Evolutionary conservation across 2,113 vertebrate genomes (phyloP).

Genomic region (Bos indicus): DNA sequence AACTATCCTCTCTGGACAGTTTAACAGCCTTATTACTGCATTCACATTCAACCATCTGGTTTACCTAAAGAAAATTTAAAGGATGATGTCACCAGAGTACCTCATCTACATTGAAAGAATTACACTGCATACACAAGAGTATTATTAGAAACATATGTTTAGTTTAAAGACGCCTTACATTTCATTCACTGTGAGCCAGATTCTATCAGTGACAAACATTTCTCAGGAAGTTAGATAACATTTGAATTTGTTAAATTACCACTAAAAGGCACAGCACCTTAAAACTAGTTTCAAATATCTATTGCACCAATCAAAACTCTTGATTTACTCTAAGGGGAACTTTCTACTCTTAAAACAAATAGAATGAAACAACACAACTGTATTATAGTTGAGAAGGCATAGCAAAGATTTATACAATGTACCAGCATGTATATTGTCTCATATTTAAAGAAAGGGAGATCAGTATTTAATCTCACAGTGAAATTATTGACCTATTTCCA

Average conservation of each 20-base stretch:
- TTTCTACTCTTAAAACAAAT: background rate
- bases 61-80: slow-evolving; percentile 70
- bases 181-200: slow-evolving; percentile 54
- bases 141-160: slow-evolving; percentile 76
- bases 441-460: background rate
- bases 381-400: background rate
- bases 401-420: background rate
- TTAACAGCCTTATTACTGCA: slow-evolving; percentile 45
- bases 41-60: slow-evolving; percentile 56
- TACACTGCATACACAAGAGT: slow-evolving; percentile 30
- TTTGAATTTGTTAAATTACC: slow-evolving; percentile 51
- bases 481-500: background rate
- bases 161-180: slow-evolving; percentile 64
- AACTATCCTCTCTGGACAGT: slow-evolving; percentile 51
- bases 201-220: slow-evolving; percentile 40
- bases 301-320: background rate
- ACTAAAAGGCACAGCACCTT: slow-evolving; percentile 28
- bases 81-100: slow-evolving; percentile 74
- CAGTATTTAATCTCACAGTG: background rate
- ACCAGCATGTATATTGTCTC: background rate
- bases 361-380: background rate
- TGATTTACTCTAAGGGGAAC: background rate
- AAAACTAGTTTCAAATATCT: background rate
- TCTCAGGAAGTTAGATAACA: slow-evolving; percentile 38
- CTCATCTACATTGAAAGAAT: slow-evolving; percentile 73